Conservation (phyloP, 2,113 vertebrate genomes). For the Melanocharis versteri region DNA sequence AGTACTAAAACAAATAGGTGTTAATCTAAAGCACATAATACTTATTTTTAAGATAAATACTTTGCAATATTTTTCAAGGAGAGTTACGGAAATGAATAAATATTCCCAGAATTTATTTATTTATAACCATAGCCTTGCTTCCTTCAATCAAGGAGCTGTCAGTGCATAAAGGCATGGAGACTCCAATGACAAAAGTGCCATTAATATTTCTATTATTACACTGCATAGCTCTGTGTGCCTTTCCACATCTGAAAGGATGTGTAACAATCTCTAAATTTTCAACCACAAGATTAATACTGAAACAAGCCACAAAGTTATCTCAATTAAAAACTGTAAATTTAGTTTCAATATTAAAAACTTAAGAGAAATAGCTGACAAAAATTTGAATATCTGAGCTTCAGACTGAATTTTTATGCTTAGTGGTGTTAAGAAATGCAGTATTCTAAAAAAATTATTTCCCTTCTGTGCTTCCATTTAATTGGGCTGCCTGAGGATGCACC, state of each 20-base stretch:
- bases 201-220: not conserved
- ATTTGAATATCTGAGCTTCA: not conserved
- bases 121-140: not conserved
- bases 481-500: not conserved
- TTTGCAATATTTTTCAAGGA: not conserved
- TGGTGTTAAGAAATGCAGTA: not conserved
- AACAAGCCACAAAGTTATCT: not conserved
- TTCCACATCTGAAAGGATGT: not conserved
- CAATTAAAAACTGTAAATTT: not conserved
- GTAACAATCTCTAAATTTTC: not conserved
- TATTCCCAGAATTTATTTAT: not conserved
- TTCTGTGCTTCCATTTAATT: not conserved
- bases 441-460: not conserved
- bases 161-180: not conserved
- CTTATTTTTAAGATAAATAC: not conserved
- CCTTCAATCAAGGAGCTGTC: not conserved
- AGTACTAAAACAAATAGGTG: not conserved
- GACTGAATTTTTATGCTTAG: not conserved
- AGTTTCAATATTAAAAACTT: not conserved
- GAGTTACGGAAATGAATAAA: not conserved
- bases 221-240: fast-evolving
- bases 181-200: not conserved
- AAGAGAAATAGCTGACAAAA: not conserved
- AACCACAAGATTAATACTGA: not conserved
- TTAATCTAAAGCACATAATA: not conserved